phyloP scores from a whole-genome alignment of 2,888 invertebrate genomes.

The Criorhina ranunculi region DNA sequence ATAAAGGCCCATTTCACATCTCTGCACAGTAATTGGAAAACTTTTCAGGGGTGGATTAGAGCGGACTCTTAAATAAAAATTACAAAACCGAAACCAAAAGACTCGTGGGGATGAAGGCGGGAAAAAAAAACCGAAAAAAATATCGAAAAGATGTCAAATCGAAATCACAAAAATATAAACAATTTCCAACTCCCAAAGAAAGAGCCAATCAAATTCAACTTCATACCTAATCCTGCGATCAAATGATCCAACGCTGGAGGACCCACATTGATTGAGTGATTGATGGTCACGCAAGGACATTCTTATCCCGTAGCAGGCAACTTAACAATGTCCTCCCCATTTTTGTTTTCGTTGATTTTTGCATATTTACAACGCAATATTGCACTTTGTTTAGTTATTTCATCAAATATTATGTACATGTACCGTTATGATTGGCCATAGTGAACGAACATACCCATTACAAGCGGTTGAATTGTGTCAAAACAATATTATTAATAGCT shows the following conservation, averaged over 20 bases:
- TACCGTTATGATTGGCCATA: constrained; percentile 29
- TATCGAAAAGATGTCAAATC: constrained; percentile 53
- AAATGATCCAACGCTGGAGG: constrained; percentile 33
- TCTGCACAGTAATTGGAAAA: constrained; percentile 78
- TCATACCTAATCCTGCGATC: constrained; percentile 67
- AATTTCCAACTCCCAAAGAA: constrained; percentile 30
- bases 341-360: constrained; percentile 11
- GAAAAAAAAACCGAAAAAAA: constrained; percentile 26
- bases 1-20: constrained; percentile 77
- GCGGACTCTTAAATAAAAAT: constrained; percentile 58
- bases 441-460: constrained; percentile 48
- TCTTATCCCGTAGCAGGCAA: constrained; percentile 37
- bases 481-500: constrained; percentile 75
- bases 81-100: constrained; percentile 50
- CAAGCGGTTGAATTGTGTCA: constrained; percentile 69
- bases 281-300: constrained; percentile 79
- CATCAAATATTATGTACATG: constrained; percentile 7
- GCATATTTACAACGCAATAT: constrained; percentile 41
- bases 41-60: constrained; percentile 76
- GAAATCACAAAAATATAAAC: constrained; percentile 34
- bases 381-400: constrained; percentile 42
- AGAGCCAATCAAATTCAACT: constrained; percentile 77
- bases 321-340: constrained; percentile 3
- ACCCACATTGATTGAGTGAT: constrained; percentile 81
- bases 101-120: constrained; percentile 10